Base-by-base conservation (phyloP, 2,113 vertebrate genomes). In the Glaucidium brasilianum region DNA sequence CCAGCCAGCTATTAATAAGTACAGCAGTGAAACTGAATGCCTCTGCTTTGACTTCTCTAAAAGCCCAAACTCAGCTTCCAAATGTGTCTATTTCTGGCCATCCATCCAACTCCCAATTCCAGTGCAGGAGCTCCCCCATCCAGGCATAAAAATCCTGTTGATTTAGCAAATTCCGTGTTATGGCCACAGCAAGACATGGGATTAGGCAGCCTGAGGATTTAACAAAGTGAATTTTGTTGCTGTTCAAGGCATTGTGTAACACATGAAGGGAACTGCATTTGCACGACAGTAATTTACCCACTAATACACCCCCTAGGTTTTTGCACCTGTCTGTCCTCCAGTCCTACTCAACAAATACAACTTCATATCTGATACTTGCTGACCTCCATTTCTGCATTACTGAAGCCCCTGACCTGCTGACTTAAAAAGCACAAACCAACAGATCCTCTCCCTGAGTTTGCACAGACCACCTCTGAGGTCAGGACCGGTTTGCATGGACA, bases 1-100 rank as follows among this genome's bases (percentile, higher is more conserved):
- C 92, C 96, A 79, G 88, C 75, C 90, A 71, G 47, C 80, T 96
- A 88, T 80, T 85, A 43, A 78, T 55, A 90, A 91, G 83, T 13
- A 64, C 43, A 78, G 13, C 74, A 76, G 41, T 27, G 74, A 95
- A 92, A 94, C 22, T 10, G 25, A 91, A 89, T 66, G 47, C 74
- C 71, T 78, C 74, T 76, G 62, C 74, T 78, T 52, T 10, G 3
- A 67, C 63, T 80, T 82, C 76, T 97, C 78, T 84, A 74, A 86
- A 92, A 94, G 73, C 26, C 56, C 64, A 49, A 67, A 91, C 15
- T 76, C 71, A 27, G 53, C 45, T 77, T 68, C 71, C 3, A 1
- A 58, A 79, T 11, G 34, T 29, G n/a, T 82, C 59, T 76, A 21
- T 73, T 73, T 91, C 79, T 73, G 58, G 63, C 59, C 8, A 3